Percentiles rank a stretch among this genome's conserved stretches.
Conservation (phyloP, 2,888 invertebrate genomes). For the Flexamia atlantica region DNA sequence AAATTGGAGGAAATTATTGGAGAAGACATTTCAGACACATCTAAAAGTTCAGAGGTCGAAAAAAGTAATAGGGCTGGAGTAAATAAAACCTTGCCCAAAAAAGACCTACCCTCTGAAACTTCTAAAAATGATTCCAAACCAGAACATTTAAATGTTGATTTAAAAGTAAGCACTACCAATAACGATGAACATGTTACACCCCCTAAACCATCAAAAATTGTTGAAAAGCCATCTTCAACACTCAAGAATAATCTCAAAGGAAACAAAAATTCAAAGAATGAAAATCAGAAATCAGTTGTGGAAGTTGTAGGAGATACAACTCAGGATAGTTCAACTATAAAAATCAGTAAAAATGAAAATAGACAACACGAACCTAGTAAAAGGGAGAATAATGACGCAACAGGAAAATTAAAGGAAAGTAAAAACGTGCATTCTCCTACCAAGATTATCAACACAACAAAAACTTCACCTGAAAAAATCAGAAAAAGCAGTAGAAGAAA, state of each 20-base stretch:
- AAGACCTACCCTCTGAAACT: neutral
- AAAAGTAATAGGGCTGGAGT: neutral
- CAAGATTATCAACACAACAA: neutral
- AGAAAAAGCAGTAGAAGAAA: constrained; percentile 18
- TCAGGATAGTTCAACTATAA: neutral
- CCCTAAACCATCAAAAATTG: neutral
- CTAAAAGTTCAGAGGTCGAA: neutral
- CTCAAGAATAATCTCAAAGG: neutral
- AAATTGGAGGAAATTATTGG: neutral
- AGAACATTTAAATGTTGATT: neutral
- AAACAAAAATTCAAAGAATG: neutral
- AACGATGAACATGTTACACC: neutral
- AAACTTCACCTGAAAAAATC: neutral
- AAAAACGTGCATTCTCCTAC: neutral
- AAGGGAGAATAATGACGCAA: neutral
- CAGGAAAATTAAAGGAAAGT: neutral
- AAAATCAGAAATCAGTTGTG: neutral
- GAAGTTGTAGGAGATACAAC: neutral
- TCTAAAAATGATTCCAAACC: neutral
- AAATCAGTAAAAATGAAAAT: neutral
- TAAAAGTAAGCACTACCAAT: neutral
- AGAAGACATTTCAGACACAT: neutral
- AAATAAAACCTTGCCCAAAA: neutral
- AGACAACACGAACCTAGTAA: neutral
- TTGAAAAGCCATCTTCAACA: neutral